Percentiles rank a stretch among this genome's conserved stretches.
phyloP scores from a whole-genome alignment of 2,113 vertebrate genomes.

The Pteronura brasiliensis region DNA sequence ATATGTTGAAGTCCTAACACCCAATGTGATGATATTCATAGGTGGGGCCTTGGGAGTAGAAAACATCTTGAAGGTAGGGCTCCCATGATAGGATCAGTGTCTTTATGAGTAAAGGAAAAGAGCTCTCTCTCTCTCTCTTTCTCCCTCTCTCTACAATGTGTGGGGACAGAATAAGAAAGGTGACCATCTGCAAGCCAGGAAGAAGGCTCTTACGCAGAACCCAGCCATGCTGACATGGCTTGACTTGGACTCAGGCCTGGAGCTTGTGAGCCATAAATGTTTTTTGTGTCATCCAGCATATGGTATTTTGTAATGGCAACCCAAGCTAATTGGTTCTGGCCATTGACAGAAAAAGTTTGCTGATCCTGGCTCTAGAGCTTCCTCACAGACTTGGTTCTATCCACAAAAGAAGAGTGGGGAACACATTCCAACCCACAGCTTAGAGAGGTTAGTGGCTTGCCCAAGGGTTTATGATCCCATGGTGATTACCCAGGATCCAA shows the following conservation, averaged over 20 bases:
- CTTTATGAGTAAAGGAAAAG: not conserved
- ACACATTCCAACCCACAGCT: not conserved
- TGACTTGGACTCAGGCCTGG: not conserved
- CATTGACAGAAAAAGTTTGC: not conserved
- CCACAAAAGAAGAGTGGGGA: not conserved
- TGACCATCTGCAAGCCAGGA: not conserved
- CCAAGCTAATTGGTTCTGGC: not conserved
- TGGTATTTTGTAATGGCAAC: not conserved
- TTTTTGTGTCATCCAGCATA: not conserved
- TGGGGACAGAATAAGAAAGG: not conserved
- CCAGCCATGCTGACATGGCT: not conserved
- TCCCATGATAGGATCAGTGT: not conserved
- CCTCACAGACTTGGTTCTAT: not conserved
- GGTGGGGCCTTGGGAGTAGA: not conserved
- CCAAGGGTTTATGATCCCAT: not conserved
- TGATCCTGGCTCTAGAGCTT: not conserved
- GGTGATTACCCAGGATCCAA: not conserved
- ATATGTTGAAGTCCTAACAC: not conserved
- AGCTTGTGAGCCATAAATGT: not conserved
- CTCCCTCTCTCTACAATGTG: not conserved
- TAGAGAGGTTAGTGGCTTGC: not conserved
- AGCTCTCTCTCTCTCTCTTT: not conserved
- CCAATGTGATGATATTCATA: not conserved
- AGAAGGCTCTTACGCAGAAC: not conserved
- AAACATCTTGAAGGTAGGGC: not conserved